Evolutionary conservation across 2,888 invertebrate genomes (phyloP), one percentile per base, ranked within the genome.

Genomic region (Trichopria drosophilae): DNA sequence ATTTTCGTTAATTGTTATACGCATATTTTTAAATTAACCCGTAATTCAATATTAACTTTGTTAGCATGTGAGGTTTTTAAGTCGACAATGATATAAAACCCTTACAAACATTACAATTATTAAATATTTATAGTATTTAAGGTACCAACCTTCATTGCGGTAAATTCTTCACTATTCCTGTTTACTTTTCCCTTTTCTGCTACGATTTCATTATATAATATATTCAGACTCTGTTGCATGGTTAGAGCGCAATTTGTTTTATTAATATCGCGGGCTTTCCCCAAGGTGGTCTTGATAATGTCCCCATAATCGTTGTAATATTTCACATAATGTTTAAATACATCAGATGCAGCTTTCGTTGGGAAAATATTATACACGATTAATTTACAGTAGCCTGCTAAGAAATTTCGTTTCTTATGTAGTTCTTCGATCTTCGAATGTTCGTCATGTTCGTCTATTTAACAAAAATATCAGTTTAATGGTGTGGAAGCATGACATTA

Each of bases 281-380:
- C 91, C 64, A 99, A 79, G 7, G 98, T 96, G 24, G 93, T 90
- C 79, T 99, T 99, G 61, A 99, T 89, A 42, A 98, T 97, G 77
- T 98, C 98, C 40, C 98, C 97, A 77, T 96, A 98, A 77, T 98
- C 96, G 74, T 95, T 94, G 78, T 96, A 96, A 75, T 93, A 96
- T 86, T 93, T 94, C 53, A 96, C 93, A 76, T 99, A 99, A 75
- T 97, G 93, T 75, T 95, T 94, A 78, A 99, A 96, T 50, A 99
- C 89, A 73, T 93, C 92, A 0, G 95, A 90, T 10, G 94, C 95
- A 63, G 90, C 84, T 71, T 89, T 86, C 1, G 96, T 91, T 20
- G 93, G 93, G 76, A 98, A 85, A 62, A 97, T 91, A 75, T 97
- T 98, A 80, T 98, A 98, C 43, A 98, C 94, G 65, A 98, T 90